These are phyloP conservation scores for Lycopodina hypogea DNA, from an alignment of 37 sponge, comb jelly and placozoan genomes.

Conservation along the genomic window DNA sequence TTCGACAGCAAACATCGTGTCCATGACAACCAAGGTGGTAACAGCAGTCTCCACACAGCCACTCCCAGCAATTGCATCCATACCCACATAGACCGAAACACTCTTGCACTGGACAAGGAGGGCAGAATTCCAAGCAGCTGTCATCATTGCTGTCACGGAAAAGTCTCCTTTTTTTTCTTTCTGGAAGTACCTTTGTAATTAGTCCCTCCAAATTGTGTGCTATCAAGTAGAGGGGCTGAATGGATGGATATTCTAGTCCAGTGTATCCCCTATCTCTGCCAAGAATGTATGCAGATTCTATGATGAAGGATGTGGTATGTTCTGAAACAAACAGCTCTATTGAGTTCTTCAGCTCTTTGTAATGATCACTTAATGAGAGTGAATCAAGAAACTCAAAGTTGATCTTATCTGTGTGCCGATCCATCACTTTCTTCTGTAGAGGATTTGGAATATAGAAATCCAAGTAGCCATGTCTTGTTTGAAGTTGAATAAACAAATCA, in stretches of 20 bases:
- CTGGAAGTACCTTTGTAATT: no score
- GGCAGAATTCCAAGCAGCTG: not conserved
- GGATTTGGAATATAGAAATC: not conserved
- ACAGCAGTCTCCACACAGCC: not conserved
- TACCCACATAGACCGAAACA: not conserved
- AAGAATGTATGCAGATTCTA: not conserved
- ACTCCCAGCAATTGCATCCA: constrained; percentile 2
- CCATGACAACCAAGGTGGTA: constrained; percentile 2
- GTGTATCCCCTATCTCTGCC: not conserved
- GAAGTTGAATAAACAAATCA: constrained; percentile 1
- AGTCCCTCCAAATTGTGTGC: not conserved
- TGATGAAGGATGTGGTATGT: not conserved
- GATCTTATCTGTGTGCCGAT: not conserved
- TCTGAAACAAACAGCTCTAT: not conserved
- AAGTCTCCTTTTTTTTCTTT: no score
- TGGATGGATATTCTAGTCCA: not conserved
- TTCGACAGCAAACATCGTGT: not conserved
- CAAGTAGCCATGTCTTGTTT: not conserved
- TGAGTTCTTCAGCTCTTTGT: not conserved
- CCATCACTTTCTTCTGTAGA: not conserved
- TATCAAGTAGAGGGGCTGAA: not conserved
- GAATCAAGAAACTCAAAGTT: not conserved
- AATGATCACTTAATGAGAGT: not conserved
- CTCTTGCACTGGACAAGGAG: constrained; percentile 2
- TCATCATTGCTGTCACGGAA: not conserved